Base-by-base conservation (phyloP, 2,113 vertebrate species). In the Empidonax traillii region DNA sequence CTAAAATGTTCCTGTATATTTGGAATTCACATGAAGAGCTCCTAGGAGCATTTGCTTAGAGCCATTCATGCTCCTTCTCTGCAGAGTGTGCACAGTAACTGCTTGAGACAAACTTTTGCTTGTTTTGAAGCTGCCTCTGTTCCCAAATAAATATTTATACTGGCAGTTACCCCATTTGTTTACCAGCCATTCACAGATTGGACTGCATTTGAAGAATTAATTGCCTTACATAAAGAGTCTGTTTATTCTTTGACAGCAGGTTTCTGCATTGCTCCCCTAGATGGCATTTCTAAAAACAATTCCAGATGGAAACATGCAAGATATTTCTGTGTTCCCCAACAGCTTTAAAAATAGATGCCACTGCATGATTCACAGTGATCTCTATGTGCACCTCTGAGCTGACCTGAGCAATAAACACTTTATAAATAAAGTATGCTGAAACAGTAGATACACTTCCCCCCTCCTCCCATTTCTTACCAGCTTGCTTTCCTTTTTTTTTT, bases 101-200 rank as follows among this genome's bases (percentile, higher is more conserved):
- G 69, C 92, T 95, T 73, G 87, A 93, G 92, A 97, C 93, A 97
- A 96, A 80, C 87, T 96, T 91, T 43, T 91, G 69, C 94, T 96
- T 97, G 89, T 96, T 98, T 96, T 51, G 89, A 82, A 76, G 44
- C 87, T 87, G 93, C 86, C 68, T 93, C 78, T 89, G 39, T 85
- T 97, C 95, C 97, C 59, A 90, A 96, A 86, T 97, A 97, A 98
- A 95, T 97, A 94, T 98, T 98, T 97, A 90, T 86, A 93, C 81
- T 98, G 97, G 97, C 97, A 97, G 77, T 91, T 97, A 85, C 93
- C 95, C 93, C 75, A 87, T 77, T 95, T 98, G 97, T 98, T 98
- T 97, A 97, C 86, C 79, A 95, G 46, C 67, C 71, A 75, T 97
- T 97, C 92, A 89, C 82, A 93, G 77, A 95, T 91, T 91, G 85